Evolutionary conservation across 37 sponge, comb jelly and placozoan species (phyloP).

Genomic region (Mnemiopsis leidyi): DNA sequence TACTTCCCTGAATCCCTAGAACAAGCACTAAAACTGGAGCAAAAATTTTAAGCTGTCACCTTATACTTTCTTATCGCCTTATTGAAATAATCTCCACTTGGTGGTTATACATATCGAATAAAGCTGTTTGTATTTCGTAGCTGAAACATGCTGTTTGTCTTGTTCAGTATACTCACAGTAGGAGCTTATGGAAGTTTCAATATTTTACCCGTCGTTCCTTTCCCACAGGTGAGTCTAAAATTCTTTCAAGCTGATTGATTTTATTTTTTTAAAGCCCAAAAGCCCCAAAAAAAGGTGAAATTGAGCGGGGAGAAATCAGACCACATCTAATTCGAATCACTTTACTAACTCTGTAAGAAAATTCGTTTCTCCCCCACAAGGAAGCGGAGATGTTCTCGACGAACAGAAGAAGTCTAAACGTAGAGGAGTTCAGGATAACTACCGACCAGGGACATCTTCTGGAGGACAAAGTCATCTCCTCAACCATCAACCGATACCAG

Average conservation of each 20-base stretch:
- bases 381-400: background rate
- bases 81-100: background rate
- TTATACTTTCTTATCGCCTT: background rate
- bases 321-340: no score
- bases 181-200: background rate
- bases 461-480: slow-evolving; percentile 5
- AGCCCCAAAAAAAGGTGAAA: no score
- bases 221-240: slow-evolving; percentile 45
- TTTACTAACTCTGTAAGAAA: no score
- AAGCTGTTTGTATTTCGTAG: background rate
- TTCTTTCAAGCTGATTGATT: no score
- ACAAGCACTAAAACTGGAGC: no score
- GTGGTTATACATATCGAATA: background rate
- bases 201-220: slow-evolving; percentile 27
- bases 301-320: no score
- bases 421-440: background rate
- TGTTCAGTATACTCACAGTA: background rate
- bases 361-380: no score
- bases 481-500: background rate
- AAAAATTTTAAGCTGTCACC: background rate
- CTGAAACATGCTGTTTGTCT: background rate
- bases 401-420: background rate
- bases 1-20: no score
- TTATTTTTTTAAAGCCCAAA: no score
- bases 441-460: background rate